Conservation (phyloP, 2,888 invertebrate species). For the Oscheius sp. region DNA sequence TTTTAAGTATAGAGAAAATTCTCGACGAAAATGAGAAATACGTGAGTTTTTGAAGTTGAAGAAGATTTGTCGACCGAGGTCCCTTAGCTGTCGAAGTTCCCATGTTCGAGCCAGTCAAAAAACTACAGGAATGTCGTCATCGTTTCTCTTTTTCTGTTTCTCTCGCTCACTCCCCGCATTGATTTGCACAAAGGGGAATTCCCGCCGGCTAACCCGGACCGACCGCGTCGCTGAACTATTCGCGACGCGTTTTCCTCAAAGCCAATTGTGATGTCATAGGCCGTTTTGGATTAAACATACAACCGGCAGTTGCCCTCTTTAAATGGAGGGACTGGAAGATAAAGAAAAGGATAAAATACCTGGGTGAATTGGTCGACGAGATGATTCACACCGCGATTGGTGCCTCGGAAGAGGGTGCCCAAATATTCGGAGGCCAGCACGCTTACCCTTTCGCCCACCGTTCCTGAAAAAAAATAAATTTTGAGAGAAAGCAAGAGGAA, state of each 20-base stretch:
- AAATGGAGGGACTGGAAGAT: not conserved
- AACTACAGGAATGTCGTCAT: slow-evolving; percentile 7
- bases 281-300: not conserved
- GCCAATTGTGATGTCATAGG: slow-evolving; percentile 12
- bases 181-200: slow-evolving; percentile 27
- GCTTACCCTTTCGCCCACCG: slow-evolving; percentile 21
- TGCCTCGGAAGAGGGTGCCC: slow-evolving; percentile 24
- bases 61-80: not conserved
- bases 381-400: slow-evolving; percentile 25
- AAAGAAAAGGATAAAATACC: not conserved
- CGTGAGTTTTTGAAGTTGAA: not conserved
- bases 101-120: not conserved
- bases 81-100: not conserved
- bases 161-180: slow-evolving; percentile 27
- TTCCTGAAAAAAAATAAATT: not conserved
- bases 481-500: too few species aligned
- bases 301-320: not conserved
- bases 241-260: slow-evolving; percentile 21
- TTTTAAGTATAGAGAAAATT: too few species aligned
- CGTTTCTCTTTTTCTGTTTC: slow-evolving; percentile 1
- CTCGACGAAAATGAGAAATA: not conserved
- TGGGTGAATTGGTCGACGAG: slow-evolving; percentile 26
- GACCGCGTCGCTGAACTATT: not conserved
- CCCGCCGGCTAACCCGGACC: slow-evolving; percentile 25
- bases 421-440: slow-evolving; percentile 22